Base-by-base conservation (phyloP, 2,113 vertebrate species). In the Eleginops maclovinus region DNA sequence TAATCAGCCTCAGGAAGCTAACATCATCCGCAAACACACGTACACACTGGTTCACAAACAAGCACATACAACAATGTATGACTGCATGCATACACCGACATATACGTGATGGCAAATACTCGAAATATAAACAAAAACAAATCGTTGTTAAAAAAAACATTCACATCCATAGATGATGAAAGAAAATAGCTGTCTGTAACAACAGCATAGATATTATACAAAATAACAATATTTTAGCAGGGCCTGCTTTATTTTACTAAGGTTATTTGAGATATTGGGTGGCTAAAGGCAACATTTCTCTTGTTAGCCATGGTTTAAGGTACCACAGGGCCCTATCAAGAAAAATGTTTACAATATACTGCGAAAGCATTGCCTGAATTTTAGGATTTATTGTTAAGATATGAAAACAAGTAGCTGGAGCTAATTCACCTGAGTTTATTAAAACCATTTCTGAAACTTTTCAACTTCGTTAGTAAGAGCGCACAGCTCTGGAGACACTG, bases 1-100 rank as follows among this genome's bases (percentile, higher is more conserved):
- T 82, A 89, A 92, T 91, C 87, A 83, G 88, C 92, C 93, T 88
- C 73, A 83, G 88, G 87, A 93, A 90, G 88, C 70, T 85, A 87
- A 87, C 90, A 90, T 90, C 89, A 86, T 75, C 88, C 79, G 22
- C 74, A 83, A 86, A 85, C 84, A 72, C 84, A 75, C 72, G 84
- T 21, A 84, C 87, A 80, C 83, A 81, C 86, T 82, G 69, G 83
- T 67, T 84, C 73, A 79, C 61, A 75, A 26, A 77, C 67, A 80
- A 68, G 83, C 58, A 61, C 68, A 56, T 26, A 59, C 53, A 43
- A 76, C 73, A 75, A 68, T 62, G 53, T 66, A 77, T 49, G 67
- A 59, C 61, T 44, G 21, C 31, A 49, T 36, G 50, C 46, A 71
- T 12, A 67, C 60, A 61, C n/a, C 16, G 31, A 4, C 50, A 56